These are phyloP conservation scores for Colistium nudipinnis DNA, from an alignment of 2,113 vertebrate species.

Conservation along the genomic window DNA sequence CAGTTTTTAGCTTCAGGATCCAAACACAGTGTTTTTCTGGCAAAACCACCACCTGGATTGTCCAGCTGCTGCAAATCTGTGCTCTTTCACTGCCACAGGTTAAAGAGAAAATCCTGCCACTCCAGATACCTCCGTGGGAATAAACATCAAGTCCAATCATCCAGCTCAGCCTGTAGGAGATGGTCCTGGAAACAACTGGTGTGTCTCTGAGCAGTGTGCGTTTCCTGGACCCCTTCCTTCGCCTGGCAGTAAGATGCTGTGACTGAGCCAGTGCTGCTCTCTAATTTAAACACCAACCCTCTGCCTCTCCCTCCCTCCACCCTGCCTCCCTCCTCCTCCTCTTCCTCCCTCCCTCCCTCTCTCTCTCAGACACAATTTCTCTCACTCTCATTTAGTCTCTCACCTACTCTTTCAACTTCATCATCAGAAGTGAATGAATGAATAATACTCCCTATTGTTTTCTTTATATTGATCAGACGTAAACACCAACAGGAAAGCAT, in stretches of 20 bases:
- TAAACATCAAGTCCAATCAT: constrained; percentile 24
- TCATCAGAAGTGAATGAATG: constrained; percentile 15
- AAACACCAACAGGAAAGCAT: constrained; percentile 19
- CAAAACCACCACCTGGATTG: not conserved
- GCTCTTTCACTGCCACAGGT: constrained; percentile 42
- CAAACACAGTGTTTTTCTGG: not conserved
- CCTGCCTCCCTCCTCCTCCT: not conserved
- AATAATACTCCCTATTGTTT: not conserved
- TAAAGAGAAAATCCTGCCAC: constrained; percentile 36
- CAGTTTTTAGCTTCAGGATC: constrained; percentile 3
- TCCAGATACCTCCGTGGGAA: constrained; percentile 43
- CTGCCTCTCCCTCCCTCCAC: constrained; percentile 31
- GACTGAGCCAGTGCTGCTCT: constrained; percentile 68
- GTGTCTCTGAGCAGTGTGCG: constrained; percentile 33
- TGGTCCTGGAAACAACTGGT: constrained; percentile 67
- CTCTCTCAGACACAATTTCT: constrained; percentile 37
- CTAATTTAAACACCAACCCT: constrained; percentile 62
- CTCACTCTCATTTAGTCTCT: constrained; percentile 22
- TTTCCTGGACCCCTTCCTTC: constrained; percentile 54
- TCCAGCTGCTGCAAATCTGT: constrained; percentile 33
- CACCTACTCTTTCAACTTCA: constrained; percentile 24
- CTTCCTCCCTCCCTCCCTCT: constrained; percentile 4
- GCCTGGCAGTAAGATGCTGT: constrained; percentile 60
- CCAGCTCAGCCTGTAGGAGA: constrained; percentile 45
- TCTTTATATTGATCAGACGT: constrained; percentile 37